These are phyloP conservation scores for Bettongia penicillata DNA, from an alignment of 2,113 vertebrate genomes.

Conservation along the genomic window DNA sequence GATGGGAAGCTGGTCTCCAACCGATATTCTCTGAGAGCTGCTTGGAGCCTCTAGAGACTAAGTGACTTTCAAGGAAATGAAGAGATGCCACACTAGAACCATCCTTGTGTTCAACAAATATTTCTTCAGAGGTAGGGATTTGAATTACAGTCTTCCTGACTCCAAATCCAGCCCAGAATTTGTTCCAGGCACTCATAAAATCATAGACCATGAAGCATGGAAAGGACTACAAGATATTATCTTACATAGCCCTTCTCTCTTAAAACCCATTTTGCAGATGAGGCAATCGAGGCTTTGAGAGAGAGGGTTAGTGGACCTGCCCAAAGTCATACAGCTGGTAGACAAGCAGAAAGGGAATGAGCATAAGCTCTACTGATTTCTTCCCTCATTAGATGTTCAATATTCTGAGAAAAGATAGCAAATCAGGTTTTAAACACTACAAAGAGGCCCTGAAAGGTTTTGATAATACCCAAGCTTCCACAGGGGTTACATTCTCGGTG, in stretches of 20 bases:
- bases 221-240: too few species aligned
- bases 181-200: neutral
- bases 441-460: neutral
- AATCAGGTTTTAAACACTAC: neutral
- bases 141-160: neutral
- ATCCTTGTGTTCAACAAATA: neutral
- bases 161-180: neutral
- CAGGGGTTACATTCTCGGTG: constrained; percentile 5
- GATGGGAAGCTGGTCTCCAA: too few species aligned
- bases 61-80: neutral
- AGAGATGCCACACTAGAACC: neutral
- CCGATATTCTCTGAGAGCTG: too few species aligned
- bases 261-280: neutral
- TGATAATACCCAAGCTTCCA: constrained; percentile 28
- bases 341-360: neutral
- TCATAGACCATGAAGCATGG: neutral
- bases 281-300: neutral
- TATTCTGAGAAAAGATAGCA: constrained; percentile 25
- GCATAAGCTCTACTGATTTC: neutral
- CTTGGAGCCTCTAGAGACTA: too few species aligned
- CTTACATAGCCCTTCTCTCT: neutral
- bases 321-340: neutral
- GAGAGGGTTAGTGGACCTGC: neutral
- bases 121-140: neutral
- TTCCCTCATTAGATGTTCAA: neutral